These are phyloP conservation scores for Eristalis intricaria DNA, from an alignment of 2,888 invertebrate genomes.

Conservation along the genomic window DNA sequence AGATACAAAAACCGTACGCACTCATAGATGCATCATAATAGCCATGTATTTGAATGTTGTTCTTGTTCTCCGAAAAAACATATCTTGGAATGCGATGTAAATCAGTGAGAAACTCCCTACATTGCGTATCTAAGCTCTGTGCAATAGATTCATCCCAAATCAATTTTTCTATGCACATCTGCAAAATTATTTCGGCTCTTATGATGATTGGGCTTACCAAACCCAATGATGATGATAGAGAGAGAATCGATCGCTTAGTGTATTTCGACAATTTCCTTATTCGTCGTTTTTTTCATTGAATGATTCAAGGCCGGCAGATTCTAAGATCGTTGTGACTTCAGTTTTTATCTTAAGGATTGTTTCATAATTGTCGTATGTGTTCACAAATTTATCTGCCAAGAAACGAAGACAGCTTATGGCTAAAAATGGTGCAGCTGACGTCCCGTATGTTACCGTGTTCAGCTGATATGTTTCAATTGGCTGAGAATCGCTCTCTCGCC, in stretches of 20 bases:
- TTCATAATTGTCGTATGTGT: too few species aligned
- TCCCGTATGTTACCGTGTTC: constrained; percentile 53
- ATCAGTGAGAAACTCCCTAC: constrained; percentile 16
- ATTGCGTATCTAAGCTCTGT: constrained; percentile 12
- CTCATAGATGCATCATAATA: constrained; percentile 27
- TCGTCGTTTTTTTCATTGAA: neutral
- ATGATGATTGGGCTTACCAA: constrained; percentile 55
- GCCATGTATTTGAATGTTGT: constrained; percentile 5
- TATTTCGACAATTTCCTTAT: constrained; percentile 14
- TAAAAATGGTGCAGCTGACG: constrained; percentile 56
- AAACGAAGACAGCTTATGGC: constrained; percentile 26
- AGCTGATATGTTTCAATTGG: constrained; percentile 30
- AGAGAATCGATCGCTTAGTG: constrained; percentile 18
- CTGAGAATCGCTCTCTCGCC: constrained; percentile 24
- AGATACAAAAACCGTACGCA: constrained; percentile 52
- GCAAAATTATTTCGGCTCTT: constrained; percentile 64
- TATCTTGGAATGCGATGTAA: constrained; percentile 21
- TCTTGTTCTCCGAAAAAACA: neutral
- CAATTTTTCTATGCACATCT: constrained; percentile 58
- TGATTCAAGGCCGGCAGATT: constrained; percentile 15
- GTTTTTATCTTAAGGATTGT: neutral
- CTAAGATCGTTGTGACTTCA: constrained; percentile 24
- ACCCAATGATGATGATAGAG: constrained; percentile 33
- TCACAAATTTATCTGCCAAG: constrained; percentile 62
- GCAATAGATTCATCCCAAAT: constrained; percentile 41